A percentile compares a stretch with the other conserved stretches of the same genome.
These are phyloP conservation scores for Homarus gammarus DNA, from an alignment of 2,888 invertebrate genomes.

Conservation along the genomic window DNA sequence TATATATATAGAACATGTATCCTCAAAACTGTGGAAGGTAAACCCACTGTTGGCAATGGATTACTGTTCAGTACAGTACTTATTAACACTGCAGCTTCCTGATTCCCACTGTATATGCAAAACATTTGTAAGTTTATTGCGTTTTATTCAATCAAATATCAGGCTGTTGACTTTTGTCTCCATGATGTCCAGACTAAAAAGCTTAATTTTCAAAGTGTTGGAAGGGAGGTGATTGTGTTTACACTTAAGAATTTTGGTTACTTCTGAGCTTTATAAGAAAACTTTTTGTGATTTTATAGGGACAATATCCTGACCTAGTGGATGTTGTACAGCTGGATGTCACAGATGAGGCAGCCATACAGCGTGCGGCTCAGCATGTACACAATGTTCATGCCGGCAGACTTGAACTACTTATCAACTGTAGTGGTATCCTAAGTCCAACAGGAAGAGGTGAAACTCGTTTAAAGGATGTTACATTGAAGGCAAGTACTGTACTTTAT, in stretches of 20 bases:
- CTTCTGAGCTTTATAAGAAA: background rate
- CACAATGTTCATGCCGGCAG: constrained; percentile 40
- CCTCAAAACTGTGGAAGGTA: no score
- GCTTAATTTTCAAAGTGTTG: no score
- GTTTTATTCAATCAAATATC: no score
- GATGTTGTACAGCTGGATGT: constrained; percentile 73
- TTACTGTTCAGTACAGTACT: no score
- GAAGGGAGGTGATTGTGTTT: no score
- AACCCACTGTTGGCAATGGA: no score
- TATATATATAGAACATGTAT: no score
- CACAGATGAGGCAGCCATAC: constrained; percentile 69
- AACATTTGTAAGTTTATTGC: no score
- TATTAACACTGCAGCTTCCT: no score
- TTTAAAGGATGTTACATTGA: constrained; percentile 68
- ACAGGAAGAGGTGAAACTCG: constrained; percentile 76
- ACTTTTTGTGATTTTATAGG: background rate
- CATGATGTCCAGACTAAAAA: no score
- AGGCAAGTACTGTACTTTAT: constrained; percentile 19
- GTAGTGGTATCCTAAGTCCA: constrained; percentile 76
- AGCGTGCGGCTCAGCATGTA: constrained; percentile 45
- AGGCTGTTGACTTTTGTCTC: no score
- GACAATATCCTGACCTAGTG: constrained; percentile 57
- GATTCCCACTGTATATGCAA: no score
- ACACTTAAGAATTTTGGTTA: background rate
- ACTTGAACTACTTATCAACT: constrained; percentile 76